A percentile compares a stretch with the other conserved stretches of the same genome.
Conservation (phyloP, 2,113 vertebrate genomes). For the Aldabrachelys gigantea region DNA sequence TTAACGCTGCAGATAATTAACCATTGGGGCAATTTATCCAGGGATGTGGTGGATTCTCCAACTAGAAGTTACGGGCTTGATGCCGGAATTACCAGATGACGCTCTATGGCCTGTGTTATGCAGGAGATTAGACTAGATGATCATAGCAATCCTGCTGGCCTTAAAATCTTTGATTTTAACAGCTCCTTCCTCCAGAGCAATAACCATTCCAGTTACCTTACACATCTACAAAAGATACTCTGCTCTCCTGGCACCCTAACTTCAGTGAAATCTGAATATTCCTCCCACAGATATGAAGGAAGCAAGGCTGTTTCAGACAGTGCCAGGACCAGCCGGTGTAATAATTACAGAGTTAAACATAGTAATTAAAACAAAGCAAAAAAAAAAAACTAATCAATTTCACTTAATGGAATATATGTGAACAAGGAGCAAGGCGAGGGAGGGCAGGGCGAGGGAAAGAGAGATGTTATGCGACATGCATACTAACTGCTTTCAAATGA, state of each 20-base stretch:
- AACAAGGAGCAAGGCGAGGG: conserved; percentile 29
- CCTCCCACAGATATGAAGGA: not conserved
- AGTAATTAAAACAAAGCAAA: conserved; percentile 58
- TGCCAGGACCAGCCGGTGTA: conserved; percentile 5
- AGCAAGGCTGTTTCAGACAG: conserved; percentile 55
- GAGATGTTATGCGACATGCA: conserved; percentile 28
- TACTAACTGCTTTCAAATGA: conserved; percentile 48
- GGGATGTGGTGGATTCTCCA: not conserved
- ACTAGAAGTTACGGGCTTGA: accelerated
- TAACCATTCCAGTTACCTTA: conserved; percentile 50
- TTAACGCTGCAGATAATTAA: not conserved
- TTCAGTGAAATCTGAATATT: conserved; percentile 69
- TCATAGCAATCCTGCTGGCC: not conserved
- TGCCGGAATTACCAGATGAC: not conserved
- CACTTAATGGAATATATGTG: conserved; percentile 43
- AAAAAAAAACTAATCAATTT: conserved; percentile 52
- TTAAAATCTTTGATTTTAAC: not conserved
- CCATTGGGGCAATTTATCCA: not conserved
- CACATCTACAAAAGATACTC: conserved; percentile 1
- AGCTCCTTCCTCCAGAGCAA: conserved; percentile 32
- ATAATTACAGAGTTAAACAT: conserved; percentile 64
- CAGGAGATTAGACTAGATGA: not conserved
- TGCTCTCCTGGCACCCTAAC: conserved; percentile 52
- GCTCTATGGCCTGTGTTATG: accelerated
- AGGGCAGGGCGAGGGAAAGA: not conserved